Percentiles rank a stretch among this genome's conserved stretches.
Conservation (phyloP, 2,797 vertebrate species). For the Poliocrania exsul region DNA sequence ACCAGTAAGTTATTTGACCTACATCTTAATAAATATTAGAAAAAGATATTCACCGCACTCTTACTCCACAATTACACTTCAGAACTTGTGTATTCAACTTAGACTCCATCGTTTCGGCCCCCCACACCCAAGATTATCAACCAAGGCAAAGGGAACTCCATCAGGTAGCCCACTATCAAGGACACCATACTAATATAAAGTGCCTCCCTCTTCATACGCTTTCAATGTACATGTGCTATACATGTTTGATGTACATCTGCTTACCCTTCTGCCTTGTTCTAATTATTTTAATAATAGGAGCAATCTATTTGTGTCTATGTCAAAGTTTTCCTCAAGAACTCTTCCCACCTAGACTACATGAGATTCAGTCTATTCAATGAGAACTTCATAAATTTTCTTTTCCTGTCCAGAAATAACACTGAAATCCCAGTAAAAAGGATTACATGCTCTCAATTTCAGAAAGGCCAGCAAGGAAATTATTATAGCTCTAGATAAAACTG, state of each 20-base stretch:
- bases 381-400: not conserved
- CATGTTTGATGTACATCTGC: not conserved
- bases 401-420: constrained; percentile 12
- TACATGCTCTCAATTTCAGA: constrained; percentile 49
- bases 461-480: constrained; percentile 35
- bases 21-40: constrained; percentile 55
- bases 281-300: not conserved
- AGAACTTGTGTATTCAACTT: not conserved
- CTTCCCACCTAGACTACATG: not conserved
- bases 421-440: constrained; percentile 56
- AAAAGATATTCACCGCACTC: not conserved
- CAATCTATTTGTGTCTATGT: not conserved
- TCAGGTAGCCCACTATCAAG: not conserved
- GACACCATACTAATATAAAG: not conserved
- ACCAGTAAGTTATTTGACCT: constrained; percentile 65
- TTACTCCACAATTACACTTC: not conserved
- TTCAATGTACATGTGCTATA: not conserved
- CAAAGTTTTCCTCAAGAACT: not conserved
- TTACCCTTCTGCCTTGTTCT: not conserved
- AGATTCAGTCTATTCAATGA: not conserved
- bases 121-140: not conserved
- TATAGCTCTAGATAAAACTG: constrained; percentile 35
- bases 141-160: not conserved
- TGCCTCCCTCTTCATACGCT: not conserved
- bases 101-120: not conserved